phyloP scores from a whole-genome alignment of 2,888 invertebrate species.

The Diplazon laetatorius region DNA sequence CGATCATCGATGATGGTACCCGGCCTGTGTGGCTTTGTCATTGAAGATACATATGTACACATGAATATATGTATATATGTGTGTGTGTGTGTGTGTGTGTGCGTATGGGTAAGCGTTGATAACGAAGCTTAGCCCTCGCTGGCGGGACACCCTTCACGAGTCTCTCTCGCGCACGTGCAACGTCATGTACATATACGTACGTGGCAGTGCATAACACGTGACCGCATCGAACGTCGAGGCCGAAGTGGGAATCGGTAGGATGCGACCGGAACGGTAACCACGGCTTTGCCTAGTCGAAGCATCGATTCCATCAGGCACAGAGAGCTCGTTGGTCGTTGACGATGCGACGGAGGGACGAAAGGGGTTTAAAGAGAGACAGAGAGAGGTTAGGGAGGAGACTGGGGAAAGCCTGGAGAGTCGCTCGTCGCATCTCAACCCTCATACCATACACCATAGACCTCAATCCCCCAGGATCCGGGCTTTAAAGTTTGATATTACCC shows the following conservation, averaged over 20 bases:
- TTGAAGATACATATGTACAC: too few relatives aligned
- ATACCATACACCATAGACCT: conserved; percentile 41
- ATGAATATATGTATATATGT: too few relatives aligned
- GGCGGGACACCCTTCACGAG: conserved; percentile 50
- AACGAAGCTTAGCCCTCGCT: conserved; percentile 73
- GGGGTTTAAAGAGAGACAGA: not conserved
- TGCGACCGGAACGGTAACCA: conserved; percentile 31
- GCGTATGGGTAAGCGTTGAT: conserved; percentile 74
- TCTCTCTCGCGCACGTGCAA: conserved; percentile 60
- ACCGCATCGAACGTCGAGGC: conserved; percentile 57
- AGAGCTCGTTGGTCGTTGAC: conserved; percentile 53
- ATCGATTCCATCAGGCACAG: conserved; percentile 59
- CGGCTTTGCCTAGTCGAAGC: conserved; percentile 33
- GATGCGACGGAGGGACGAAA: conserved; percentile 30
- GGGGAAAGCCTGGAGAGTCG: conserved; percentile 35
- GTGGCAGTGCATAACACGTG: conserved; percentile 65
- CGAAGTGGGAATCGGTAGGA: conserved; percentile 31
- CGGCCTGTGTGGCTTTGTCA: conserved; percentile 55
- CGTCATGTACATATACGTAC: conserved; percentile 43
- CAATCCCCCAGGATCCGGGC: conserved; percentile 65
- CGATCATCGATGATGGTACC: conserved; percentile 46
- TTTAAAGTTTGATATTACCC: conserved; percentile 79
- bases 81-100: conserved; percentile 28
- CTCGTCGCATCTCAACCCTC: conserved; percentile 43
- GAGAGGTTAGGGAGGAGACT: conserved; percentile 18